phyloP scores from a whole-genome alignment of 2,113 vertebrate genomes.

The Oncorhynchus gorbuscha region DNA sequence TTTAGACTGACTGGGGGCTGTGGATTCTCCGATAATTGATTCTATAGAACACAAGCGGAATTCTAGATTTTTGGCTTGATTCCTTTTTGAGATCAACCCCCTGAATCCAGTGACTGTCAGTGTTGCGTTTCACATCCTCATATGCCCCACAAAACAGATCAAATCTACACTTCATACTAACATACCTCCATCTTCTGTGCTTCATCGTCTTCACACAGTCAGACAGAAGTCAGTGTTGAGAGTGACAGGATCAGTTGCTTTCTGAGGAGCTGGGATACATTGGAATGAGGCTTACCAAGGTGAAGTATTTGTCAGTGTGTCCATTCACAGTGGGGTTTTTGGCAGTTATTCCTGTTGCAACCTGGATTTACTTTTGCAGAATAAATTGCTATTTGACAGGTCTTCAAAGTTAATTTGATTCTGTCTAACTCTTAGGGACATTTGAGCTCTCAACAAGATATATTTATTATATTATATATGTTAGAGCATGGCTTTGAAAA shows the following conservation, averaged over 20 bases:
- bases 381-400: constrained; percentile 1
- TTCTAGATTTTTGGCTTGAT: constrained; percentile 1
- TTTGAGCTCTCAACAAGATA: neutral
- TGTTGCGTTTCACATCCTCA: constrained; percentile 12
- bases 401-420: neutral
- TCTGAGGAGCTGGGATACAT: constrained; percentile 19
- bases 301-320: neutral
- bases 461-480: too few relatives aligned
- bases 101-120: constrained; percentile 21
- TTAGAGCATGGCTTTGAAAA: constrained; percentile 4
- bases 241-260: constrained; percentile 35
- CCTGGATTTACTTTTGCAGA: neutral
- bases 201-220: constrained; percentile 7
- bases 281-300: constrained; percentile 18
- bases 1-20: neutral
- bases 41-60: neutral
- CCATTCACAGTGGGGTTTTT: neutral
- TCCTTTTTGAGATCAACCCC: constrained; percentile 15
- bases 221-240: constrained; percentile 21
- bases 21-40: constrained; percentile 21
- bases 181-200: constrained; percentile 30
- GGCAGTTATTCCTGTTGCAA: neutral
- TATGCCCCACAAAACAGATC: constrained; percentile 14
- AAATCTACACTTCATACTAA: constrained; percentile 20
- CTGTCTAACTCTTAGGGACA: neutral